Base-by-base conservation (phyloP, 2,888 invertebrate species). In the Myopa testacea region DNA sequence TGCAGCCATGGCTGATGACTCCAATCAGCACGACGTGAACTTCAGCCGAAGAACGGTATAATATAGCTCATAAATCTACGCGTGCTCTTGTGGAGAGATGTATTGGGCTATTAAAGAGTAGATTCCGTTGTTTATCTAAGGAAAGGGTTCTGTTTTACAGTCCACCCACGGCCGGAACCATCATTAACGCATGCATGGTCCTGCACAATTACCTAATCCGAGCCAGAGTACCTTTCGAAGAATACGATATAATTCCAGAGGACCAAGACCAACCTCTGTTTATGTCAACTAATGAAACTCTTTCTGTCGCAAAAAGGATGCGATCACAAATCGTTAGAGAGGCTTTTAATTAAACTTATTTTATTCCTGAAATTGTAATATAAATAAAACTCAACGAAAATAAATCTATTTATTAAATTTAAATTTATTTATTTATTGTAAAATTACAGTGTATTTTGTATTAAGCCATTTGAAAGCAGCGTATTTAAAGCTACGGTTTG, bases 41-140 rank as follows among this genome's bases (percentile, higher is more conserved):
- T 63, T 45, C 12, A 0, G 40, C 63, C 62, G 76, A 76, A 45
- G 69, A 76, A 62, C 72, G 69, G 26, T 78, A 78, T 45, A 78
- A 78, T 40, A 40, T 65, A n/a, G 76, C 70, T 38, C 78, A 78
- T n/a, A 76, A 76, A 34, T n/a, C 60, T 14, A 62, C 69, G 4
- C 37, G 69, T 45, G 69, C 50, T 19, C 38, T 69, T 19, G 67
- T 75, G 8, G 58, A 69, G 37, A 50, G 60, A 68, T 75, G 75
- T 38, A 75, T 75, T 68, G 75, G 68, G 14, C 12, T 70, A 3
- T 7, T 70, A 45, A 70, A 76, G 34, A 63, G 70, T 34, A 16
- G 1, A 26, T 26, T 26, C 26, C 26, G 76, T 14, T 76, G 76
- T 37, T 34, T 71, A 16, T 76, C 69, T 12, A 60, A 62, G 10